Conservation (phyloP, 2,113 vertebrate genomes). For the Xenus cinereus region DNA sequence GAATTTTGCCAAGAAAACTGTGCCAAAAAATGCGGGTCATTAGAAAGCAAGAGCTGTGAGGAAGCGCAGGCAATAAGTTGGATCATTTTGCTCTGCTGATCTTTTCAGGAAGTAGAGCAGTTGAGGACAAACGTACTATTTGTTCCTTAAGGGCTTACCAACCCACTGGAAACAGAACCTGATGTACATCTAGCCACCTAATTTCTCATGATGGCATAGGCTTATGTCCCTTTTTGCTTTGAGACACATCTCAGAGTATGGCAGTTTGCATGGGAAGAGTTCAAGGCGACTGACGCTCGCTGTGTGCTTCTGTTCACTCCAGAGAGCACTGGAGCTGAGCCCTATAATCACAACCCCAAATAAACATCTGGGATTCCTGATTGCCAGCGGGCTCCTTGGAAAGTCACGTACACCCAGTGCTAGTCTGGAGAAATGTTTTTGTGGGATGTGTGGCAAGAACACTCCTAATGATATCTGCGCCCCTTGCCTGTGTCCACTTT, state of each 20-base stretch:
- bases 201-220: not conserved
- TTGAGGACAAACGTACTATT: not conserved
- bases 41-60: not conserved
- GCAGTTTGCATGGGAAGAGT: not conserved
- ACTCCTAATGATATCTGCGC: not conserved
- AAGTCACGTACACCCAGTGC: not conserved
- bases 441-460: not conserved
- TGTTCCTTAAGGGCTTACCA: not conserved
- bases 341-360: not conserved
- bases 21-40: not conserved
- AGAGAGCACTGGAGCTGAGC: not conserved
- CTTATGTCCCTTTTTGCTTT: not conserved
- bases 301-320: not conserved
- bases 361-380: not conserved
- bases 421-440: not conserved
- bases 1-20: not conserved
- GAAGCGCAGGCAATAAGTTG: not conserved
- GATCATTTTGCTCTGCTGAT: not conserved
- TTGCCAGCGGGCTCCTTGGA: not conserved
- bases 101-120: not conserved
- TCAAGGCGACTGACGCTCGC: not conserved
- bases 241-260: not conserved
- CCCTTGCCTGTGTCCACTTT: not conserved
- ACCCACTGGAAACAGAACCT: not conserved
- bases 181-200: not conserved